Conservation (phyloP, 2,797 vertebrate species). For the Propithecus perrieri region DNA sequence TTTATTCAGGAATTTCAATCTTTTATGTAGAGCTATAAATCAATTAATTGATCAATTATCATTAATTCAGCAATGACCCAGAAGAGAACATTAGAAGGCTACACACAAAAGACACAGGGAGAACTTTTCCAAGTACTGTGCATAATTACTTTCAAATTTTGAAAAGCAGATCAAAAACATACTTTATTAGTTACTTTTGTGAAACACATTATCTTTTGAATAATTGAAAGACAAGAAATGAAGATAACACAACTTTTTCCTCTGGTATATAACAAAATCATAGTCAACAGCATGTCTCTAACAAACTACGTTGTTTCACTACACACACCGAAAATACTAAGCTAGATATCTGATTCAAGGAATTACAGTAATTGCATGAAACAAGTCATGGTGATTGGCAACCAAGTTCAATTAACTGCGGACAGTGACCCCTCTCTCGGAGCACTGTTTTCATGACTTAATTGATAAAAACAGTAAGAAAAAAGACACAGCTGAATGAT, state of each 20-base stretch:
- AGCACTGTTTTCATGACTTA: not conserved
- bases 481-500: not conserved
- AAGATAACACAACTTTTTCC: not conserved
- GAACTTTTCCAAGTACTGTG: not conserved
- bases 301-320: not conserved
- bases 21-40: slow-evolving; percentile 56
- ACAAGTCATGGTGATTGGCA: not conserved
- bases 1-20: slow-evolving; percentile 33
- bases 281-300: not conserved
- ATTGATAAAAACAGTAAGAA: not conserved
- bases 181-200: not conserved
- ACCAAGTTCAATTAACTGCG: not conserved
- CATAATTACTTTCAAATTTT: slow-evolving; percentile 7
- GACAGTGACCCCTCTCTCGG: not conserved
- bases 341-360: not conserved
- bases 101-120: not conserved
- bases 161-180: slow-evolving; percentile 1
- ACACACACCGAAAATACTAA: not conserved
- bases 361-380: not conserved
- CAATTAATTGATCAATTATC: slow-evolving; percentile 54
- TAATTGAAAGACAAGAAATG: not conserved
- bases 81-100: not conserved
- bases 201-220: not conserved
- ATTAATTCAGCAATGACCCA: not conserved
- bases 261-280: not conserved